Conservation (phyloP, 2,888 invertebrate genomes). For the Stenurella melanura region DNA sequence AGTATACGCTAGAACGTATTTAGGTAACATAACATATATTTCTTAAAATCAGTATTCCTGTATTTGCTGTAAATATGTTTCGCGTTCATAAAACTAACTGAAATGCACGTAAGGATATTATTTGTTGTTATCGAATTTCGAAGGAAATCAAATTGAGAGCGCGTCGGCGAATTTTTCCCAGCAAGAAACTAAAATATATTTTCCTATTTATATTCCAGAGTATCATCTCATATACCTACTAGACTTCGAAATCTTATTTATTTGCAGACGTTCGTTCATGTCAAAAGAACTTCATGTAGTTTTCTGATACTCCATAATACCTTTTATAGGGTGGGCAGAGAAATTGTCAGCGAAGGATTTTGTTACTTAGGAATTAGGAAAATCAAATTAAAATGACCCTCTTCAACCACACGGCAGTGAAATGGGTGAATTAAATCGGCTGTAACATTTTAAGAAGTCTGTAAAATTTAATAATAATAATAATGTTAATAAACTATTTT, state of each 20-base stretch:
- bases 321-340: not conserved
- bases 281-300: constrained; percentile 4
- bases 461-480: no score
- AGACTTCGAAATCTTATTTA: constrained; percentile 2
- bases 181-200: constrained; percentile 1
- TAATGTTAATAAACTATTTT: no score
- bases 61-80: not conserved
- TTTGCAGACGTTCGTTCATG: constrained; percentile 3
- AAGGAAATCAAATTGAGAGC: constrained; percentile 4
- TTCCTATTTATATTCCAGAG: constrained; percentile 7
- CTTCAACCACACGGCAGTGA: no score
- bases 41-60: not conserved
- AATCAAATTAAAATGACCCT: no score
- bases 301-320: constrained; percentile 1
- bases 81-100: not conserved
- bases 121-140: constrained; percentile 2
- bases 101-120: not conserved
- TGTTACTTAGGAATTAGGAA: no score
- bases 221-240: not conserved
- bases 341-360: not conserved
- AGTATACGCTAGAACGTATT: not conserved
- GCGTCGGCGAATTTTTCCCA: not conserved
- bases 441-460: no score
- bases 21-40: not conserved
- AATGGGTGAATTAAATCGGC: no score